Percentiles rank a stretch among this genome's conserved stretches.
These are phyloP conservation scores for Pelochelys cantorii DNA, from an alignment of 2,797 vertebrate genomes.

Conservation along the genomic window DNA sequence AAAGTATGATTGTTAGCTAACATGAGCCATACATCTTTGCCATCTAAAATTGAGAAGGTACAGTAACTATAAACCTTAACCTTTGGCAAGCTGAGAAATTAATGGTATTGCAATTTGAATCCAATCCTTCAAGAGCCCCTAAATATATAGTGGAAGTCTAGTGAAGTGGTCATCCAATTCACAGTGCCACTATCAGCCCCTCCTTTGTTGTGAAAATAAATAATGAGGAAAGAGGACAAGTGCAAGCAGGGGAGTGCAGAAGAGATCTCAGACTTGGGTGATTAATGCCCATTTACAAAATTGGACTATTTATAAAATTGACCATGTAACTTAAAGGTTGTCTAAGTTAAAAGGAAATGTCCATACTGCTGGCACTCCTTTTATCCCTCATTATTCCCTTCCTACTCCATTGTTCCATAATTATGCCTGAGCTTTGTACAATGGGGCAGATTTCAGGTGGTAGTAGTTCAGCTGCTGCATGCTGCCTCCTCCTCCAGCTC, in stretches of 20 bases:
- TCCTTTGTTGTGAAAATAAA: neutral
- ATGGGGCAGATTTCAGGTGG: conserved; percentile 25
- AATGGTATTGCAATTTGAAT: conserved; percentile 29
- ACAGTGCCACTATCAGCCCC: neutral
- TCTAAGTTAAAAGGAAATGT: conserved; percentile 47
- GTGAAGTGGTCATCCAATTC: neutral
- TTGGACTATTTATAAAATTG: conserved; percentile 59
- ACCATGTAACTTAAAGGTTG: conserved; percentile 45
- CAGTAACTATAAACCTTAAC: conserved; percentile 34
- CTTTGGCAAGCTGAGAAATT: conserved; percentile 15
- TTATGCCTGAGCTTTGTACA: conserved; percentile 40
- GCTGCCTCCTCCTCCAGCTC: neutral
- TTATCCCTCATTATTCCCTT: conserved; percentile 16
- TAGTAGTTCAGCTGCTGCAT: conserved; percentile 1
- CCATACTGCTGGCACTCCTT: conserved; percentile 12
- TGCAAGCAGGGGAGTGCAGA: accelerated
- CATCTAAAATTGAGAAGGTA: conserved; percentile 14
- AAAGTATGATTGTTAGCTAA: conserved; percentile 51
- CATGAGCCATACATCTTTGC: neutral
- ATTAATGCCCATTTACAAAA: conserved; percentile 69
- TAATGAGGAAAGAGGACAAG: neutral
- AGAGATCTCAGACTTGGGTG: conserved; percentile 36
- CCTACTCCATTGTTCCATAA: neutral
- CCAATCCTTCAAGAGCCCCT: conserved; percentile 14
- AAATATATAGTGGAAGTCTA: neutral